Base-by-base conservation (phyloP, 2,797 vertebrate species). In the Cuniculus paca region DNA sequence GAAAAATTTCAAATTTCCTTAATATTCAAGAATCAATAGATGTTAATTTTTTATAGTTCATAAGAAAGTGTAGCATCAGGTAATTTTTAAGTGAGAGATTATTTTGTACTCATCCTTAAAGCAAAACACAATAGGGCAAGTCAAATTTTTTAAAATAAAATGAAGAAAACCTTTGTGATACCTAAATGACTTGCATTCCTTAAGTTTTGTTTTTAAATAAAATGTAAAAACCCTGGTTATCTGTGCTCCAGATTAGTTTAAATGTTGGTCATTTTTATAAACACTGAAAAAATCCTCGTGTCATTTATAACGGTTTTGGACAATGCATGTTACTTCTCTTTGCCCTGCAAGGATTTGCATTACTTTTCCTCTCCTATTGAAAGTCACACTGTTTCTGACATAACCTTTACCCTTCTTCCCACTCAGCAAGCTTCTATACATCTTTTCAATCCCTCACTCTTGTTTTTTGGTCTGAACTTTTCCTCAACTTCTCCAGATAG, bases 201-300 rank as follows among this genome's bases (percentile, higher is more conserved):
- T 89, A 48, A 54, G 34, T 75, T 96, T 42, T 86, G 0, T 74
- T 82, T 95, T 17, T 48, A 60, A 78, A 68, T 91, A 63, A 91
- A 85, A 77, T 77, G n/a, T 3, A 75, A 14, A 60, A n/a, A 54
- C 36, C 36, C 2, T 89, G 11, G 48, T 63, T 72, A 42, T 82
- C n/a, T 82, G 0, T 54, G 61, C 7, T 48, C 2, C 22, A 11
- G 11, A 31, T 80, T 65, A 88, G 48, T 81, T 6, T 90, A 34
- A 61, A 34, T 87, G 31, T 48, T 48, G 90, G 24, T 26, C 9
- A 17, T 54, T 91, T 94, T 94, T 54, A 52, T 11, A 88, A 85
- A 52, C 5, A 6, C 0, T 36, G 36, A 8, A 42, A 63, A 88
- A 70, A 48, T 28, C 63, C 63, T n/a, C 6, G 42, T 7, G 34